Conservation (phyloP, 2,797 vertebrate genomes). For the Lutjanus argentimaculatus region DNA sequence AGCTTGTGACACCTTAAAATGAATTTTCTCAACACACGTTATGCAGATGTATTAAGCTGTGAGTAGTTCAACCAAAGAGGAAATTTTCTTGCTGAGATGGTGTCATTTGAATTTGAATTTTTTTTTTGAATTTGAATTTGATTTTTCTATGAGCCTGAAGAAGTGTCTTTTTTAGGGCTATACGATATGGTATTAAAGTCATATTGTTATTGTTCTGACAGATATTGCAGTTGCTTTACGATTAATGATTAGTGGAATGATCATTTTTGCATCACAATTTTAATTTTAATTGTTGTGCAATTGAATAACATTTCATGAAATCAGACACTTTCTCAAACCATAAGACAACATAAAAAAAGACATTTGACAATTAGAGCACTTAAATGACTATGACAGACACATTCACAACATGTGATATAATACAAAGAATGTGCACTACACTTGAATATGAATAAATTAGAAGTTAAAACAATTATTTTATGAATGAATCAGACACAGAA, state of each 20-base stretch:
- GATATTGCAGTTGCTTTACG: too few relatives aligned
- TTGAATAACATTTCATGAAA: background rate
- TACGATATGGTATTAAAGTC: too few relatives aligned
- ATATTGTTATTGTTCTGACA: too few relatives aligned
- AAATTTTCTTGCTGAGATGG: background rate
- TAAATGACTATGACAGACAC: background rate
- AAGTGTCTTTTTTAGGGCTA: background rate
- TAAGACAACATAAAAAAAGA: background rate
- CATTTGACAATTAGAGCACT: background rate
- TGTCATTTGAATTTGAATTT: background rate
- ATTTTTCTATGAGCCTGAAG: background rate
- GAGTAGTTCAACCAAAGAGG: background rate
- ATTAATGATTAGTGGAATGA: too few relatives aligned
- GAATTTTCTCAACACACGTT: background rate
- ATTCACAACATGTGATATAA: background rate
- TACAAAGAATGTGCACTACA: background rate
- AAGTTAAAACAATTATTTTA: background rate
- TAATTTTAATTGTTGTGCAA: background rate
- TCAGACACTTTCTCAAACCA: background rate
- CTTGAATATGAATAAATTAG: constrained; percentile 10
- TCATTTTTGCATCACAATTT: background rate
- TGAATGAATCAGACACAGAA: background rate
- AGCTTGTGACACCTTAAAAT: background rate
- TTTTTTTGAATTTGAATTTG: too few relatives aligned
- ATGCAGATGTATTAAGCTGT: too few relatives aligned